Evolutionary conservation across 2,113 vertebrate genomes (phyloP).

Genomic region (Rhinoptilus africanus): DNA sequence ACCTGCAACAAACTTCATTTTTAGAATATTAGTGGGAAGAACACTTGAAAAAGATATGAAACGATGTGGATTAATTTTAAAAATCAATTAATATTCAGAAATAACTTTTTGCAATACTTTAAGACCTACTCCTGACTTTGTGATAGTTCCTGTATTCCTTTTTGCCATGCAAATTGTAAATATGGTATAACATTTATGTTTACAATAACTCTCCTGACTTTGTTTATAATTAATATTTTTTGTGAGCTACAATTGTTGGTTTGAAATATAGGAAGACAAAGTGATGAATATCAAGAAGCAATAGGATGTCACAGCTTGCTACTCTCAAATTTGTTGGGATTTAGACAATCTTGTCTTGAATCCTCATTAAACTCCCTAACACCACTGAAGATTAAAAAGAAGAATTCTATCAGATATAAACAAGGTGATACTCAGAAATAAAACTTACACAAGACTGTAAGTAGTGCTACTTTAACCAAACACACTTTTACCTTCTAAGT

Average conservation of each 20-base stretch:
- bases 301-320: background rate
- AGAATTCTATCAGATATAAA: background rate
- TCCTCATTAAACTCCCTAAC: background rate
- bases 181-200: background rate
- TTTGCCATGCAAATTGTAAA: background rate
- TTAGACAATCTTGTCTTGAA: background rate
- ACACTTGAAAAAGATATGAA: background rate
- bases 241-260: background rate
- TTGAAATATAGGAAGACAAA: background rate
- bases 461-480: background rate
- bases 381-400: background rate
- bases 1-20: background rate
- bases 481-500: background rate
- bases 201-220: background rate
- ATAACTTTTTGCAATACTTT: background rate
- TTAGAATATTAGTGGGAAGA: background rate
- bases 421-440: background rate
- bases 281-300: background rate
- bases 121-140: background rate
- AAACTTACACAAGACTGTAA: background rate
- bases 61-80: background rate
- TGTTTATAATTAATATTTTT: background rate
- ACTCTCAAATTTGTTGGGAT: background rate
- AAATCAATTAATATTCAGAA: conserved; percentile 3
- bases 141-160: background rate